Evolutionary conservation across 1,140 invertebrate genomes (phyloP), one percentile per base, ranked within the genome.

Genomic region (Danaus plexippus): DNA sequence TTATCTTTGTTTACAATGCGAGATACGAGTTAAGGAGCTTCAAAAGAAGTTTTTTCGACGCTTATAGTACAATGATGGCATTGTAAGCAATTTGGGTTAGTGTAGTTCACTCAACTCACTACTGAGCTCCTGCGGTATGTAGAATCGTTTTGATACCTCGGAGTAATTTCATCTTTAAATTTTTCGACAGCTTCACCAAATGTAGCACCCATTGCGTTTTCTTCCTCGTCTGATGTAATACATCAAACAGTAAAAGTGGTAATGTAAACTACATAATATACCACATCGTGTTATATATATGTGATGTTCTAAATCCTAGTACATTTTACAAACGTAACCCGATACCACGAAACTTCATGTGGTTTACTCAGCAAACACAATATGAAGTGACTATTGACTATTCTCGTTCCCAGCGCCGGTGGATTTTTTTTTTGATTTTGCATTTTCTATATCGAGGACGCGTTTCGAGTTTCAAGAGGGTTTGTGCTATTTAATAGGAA

Each of bases 351-450:
- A 77, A 77, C 77, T 69, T 74, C 71, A 69, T 75, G 75, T 64
- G 73, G 80, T 79, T 81, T 80, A 73, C 73, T 75, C 77, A 69
- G 68, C 67, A 85, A 83, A 85, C 73, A 84, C 78, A 82, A 82
- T 75, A 79, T 81, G 78, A 78, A 85, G 80, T 83, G 80, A 77
- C 78, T 85, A 85, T 85, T 80, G 82, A 85, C 82, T 83, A 83
- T 83, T 83, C 75, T 68, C 66, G 80, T 82, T 82, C 78, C 71
- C 74, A 75, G 62, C 53, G 59, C 47, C 63, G 53, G 64, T 63
- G 62, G 60, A 56, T 54, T 61, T 67, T 71, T 82, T 75, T 79
- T 80, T 78, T 78, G 67, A 76, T 76, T 81, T 77, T 77, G 71
- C 73, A 69, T 80, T 73, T 75, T 78, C 74, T 75, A 73, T 74